Evolutionary conservation across 2,797 vertebrate genomes (phyloP).

Genomic region (Gobio occitaniae): DNA sequence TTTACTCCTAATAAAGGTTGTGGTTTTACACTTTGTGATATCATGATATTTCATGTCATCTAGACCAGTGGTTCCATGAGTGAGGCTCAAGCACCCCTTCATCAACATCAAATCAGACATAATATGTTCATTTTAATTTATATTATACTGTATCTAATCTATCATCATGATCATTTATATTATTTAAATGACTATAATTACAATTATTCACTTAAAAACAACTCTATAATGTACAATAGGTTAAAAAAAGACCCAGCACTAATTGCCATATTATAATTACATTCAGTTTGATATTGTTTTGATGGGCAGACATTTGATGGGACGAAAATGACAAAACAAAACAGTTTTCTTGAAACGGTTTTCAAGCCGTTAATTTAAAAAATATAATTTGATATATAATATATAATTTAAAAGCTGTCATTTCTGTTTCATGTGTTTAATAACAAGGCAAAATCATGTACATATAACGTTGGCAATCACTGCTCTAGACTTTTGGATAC

Average conservation of each 20-base stretch:
- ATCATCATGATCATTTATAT: not conserved
- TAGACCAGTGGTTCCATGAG: not conserved
- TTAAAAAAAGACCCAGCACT: not conserved
- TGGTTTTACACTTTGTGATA: conserved; percentile 25
- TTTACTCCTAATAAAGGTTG: not conserved
- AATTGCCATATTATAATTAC: not conserved
- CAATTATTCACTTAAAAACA: not conserved
- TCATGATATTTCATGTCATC: conserved; percentile 12
- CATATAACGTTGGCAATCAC: not conserved
- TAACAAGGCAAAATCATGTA: not conserved
- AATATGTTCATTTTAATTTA: not conserved
- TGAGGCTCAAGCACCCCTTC: not conserved
- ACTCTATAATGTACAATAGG: not conserved
- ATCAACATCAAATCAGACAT: not conserved
- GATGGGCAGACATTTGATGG: conserved; percentile 1
- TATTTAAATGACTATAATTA: not conserved
- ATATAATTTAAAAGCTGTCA: not conserved
- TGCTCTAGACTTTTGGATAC: conserved; percentile 52
- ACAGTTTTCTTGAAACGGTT: too few relatives aligned
- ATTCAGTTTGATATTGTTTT: not conserved
- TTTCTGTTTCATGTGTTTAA: not conserved
- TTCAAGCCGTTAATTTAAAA: too few relatives aligned
- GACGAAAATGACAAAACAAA: not conserved
- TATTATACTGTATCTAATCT: not conserved
- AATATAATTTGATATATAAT: too few relatives aligned